phyloP scores from a whole-genome alignment of 1,140 invertebrate species.

The Chironomus striatipennis region DNA sequence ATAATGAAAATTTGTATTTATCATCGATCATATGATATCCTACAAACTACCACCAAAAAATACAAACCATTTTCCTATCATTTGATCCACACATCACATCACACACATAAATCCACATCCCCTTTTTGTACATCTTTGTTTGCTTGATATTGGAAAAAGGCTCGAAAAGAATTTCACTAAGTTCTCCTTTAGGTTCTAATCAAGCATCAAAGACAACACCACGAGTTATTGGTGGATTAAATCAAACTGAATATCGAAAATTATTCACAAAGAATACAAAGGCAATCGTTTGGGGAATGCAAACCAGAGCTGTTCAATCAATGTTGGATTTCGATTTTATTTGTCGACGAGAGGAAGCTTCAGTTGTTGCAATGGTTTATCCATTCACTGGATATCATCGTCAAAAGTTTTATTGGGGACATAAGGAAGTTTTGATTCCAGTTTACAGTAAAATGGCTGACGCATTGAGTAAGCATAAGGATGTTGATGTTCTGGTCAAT shows the following conservation, averaged over 20 bases:
- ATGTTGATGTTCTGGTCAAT: constrained; percentile 95
- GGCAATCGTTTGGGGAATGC: constrained; percentile 99
- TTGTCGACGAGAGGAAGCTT: constrained; percentile 78
- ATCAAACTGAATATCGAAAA: constrained; percentile 33
- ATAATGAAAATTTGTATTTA: too few relatives aligned
- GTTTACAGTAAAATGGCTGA: constrained; percentile 98
- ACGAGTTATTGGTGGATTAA: constrained; percentile 29
- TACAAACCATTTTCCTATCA: not conserved
- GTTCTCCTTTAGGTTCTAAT: constrained; percentile 32
- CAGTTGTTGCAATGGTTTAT: constrained; percentile 94
- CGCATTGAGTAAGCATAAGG: constrained; percentile 88
- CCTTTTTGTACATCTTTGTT: not conserved
- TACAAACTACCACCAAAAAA: too few relatives aligned
- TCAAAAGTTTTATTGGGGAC: constrained; percentile 99
- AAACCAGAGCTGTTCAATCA: constrained; percentile 91
- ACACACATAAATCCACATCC: not conserved
- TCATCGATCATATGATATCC: too few relatives aligned
- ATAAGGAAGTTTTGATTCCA: constrained; percentile 90
- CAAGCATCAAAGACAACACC: constrained; percentile 28
- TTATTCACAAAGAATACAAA: constrained; percentile 81
- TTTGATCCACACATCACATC: not conserved
- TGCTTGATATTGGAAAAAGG: not conserved
- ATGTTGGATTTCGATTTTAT: constrained; percentile 99
- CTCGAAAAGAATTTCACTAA: constrained; percentile 25
- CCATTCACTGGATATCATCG: constrained; percentile 98